Evolutionary conservation across 2,797 vertebrate genomes (phyloP).

Genomic region (Falco biarmicus): DNA sequence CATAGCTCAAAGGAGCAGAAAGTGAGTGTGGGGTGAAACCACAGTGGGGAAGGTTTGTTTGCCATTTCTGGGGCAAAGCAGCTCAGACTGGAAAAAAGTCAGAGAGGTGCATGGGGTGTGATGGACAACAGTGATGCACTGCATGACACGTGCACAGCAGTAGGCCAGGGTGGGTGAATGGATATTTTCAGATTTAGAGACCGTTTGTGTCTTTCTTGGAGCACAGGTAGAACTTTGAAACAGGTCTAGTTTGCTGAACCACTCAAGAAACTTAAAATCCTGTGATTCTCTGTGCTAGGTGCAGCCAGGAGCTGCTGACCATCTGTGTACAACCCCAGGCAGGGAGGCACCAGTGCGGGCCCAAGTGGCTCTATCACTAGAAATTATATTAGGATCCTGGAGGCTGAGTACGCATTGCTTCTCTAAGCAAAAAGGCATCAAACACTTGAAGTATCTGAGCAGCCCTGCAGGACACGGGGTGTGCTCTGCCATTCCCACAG

Average conservation of each 20-base stretch:
- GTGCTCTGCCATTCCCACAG: not conserved
- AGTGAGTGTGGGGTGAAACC: not conserved
- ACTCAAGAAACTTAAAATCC: not conserved
- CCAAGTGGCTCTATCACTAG: too few species aligned
- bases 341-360: not conserved
- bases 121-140: rapidly evolving
- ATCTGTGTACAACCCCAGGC: not conserved
- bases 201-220: not conserved
- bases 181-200: not conserved
- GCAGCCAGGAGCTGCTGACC: not conserved
- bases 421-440: not conserved
- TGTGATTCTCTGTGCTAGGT: not conserved
- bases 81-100: not conserved
- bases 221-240: not conserved
- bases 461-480: not conserved
- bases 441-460: not conserved
- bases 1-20: not conserved
- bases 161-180: not conserved
- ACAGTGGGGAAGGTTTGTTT: not conserved
- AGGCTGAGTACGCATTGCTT: not conserved
- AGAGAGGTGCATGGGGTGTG: not conserved
- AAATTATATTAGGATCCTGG: not conserved
- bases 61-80: not conserved
- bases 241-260: not conserved
- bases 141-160: not conserved